phyloP scores from a whole-genome alignment of 2,888 invertebrate species.

The Cheilosia impressa region DNA sequence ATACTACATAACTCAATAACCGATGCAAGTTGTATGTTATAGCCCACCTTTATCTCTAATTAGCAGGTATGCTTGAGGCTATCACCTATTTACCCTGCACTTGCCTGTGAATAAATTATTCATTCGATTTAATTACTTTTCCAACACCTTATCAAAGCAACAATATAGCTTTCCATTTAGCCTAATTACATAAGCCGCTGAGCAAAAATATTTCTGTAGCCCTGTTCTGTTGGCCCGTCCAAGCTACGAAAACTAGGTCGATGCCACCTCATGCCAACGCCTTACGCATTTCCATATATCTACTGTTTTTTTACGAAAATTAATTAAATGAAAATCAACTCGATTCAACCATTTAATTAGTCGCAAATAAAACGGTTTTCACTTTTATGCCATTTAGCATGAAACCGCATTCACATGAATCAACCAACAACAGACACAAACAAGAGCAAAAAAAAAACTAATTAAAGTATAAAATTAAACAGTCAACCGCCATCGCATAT shows the following conservation, averaged over 20 bases:
- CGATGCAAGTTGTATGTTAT: too few species aligned
- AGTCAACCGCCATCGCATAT: constrained; percentile 50
- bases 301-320: constrained; percentile 49
- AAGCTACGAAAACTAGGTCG: too few species aligned
- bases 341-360: constrained; percentile 76
- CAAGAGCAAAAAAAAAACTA: constrained; percentile 37
- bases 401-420: constrained; percentile 61
- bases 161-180: constrained; percentile 21
- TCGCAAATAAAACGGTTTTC: constrained; percentile 77
- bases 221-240: not conserved
- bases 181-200: constrained; percentile 56
- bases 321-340: constrained; percentile 76
- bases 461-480: constrained; percentile 69
- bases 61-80: too few species aligned
- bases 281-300: not conserved
- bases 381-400: constrained; percentile 76
- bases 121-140: constrained; percentile 5
- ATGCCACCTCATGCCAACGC: too few species aligned
- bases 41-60: too few species aligned
- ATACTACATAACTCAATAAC: too few species aligned
- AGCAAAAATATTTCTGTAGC: constrained; percentile 11
- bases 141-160: constrained; percentile 9
- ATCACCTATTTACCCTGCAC: too few species aligned
- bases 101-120: constrained; percentile 19
- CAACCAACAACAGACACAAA: constrained; percentile 43